Conservation (phyloP, 2,888 invertebrate genomes). For the Cryptocheilus praepositus region DNA sequence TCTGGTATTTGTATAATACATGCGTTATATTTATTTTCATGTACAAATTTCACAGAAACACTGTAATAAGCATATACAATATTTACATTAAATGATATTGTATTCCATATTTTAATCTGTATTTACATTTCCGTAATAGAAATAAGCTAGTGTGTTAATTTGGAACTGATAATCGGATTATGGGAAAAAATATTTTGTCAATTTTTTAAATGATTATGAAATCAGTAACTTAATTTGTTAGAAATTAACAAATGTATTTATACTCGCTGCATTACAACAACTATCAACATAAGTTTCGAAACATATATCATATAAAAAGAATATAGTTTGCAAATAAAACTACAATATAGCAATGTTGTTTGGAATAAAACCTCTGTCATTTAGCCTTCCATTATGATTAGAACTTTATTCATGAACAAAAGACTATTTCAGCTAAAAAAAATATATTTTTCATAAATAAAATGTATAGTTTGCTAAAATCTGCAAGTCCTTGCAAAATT, state of each 20-base stretch:
- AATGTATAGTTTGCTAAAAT: no score
- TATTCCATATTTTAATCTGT: neutral
- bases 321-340: neutral
- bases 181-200: neutral
- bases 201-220: neutral
- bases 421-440: no score
- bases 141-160: no score
- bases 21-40: constrained; percentile 18
- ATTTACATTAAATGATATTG: constrained; percentile 40
- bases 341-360: no score
- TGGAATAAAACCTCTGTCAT: no score
- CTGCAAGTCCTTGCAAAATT: no score
- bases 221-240: no score
- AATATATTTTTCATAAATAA: no score
- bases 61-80: constrained; percentile 27
- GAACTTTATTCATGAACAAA: no score
- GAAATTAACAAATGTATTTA: no score
- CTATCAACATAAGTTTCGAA: neutral
- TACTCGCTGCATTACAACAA: neutral
- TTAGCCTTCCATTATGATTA: no score
- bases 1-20: constrained; percentile 14
- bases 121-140: neutral
- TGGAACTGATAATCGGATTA: neutral
- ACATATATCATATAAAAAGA: neutral
- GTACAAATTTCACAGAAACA: constrained; percentile 20